Percentiles rank a stretch among this genome's conserved stretches.
phyloP scores from a whole-genome alignment of 1,140 invertebrate species.

The Mizuhopecten yessoensis region DNA sequence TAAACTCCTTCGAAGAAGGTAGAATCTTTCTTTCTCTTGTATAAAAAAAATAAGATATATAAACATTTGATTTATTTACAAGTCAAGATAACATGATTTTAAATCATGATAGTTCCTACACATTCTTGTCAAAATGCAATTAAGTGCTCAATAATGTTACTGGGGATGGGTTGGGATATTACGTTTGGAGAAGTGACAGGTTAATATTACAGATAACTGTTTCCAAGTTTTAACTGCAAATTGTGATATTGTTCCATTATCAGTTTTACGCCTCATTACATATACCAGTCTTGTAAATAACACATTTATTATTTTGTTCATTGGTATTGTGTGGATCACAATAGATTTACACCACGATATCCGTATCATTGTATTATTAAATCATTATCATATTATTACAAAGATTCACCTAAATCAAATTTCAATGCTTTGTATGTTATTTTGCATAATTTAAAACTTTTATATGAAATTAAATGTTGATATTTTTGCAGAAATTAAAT shows the following conservation, averaged over 20 bases:
- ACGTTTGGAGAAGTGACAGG: not conserved
- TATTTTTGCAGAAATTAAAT: constrained; percentile 12
- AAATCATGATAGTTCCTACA: not conserved
- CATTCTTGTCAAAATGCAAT: not conserved
- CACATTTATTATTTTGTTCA: constrained; percentile 7
- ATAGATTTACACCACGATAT: not conserved
- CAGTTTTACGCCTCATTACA: not conserved
- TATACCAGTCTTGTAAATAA: not conserved
- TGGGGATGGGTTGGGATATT: not conserved
- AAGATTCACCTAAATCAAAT: not conserved
- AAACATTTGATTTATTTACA: not conserved
- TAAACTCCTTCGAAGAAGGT: not conserved
- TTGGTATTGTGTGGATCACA: constrained; percentile 1
- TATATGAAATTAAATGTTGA: constrained; percentile 36
- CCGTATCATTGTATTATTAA: not conserved
- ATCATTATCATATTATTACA: constrained; percentile 35
- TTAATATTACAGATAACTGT: not conserved
- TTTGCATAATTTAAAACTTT: constrained; percentile 40
- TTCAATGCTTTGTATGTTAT: constrained; percentile 16
- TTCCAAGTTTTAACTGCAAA: not conserved
- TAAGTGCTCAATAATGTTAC: not conserved
- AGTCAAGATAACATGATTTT: not conserved
- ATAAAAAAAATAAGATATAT: not conserved
- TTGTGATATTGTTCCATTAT: constrained; percentile 26
- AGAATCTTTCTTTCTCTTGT: not conserved